Percentiles rank a stretch among this genome's conserved stretches.
These are phyloP conservation scores for Myotis vivesi DNA, from an alignment of 2,797 vertebrate species.

Conservation along the genomic window DNA sequence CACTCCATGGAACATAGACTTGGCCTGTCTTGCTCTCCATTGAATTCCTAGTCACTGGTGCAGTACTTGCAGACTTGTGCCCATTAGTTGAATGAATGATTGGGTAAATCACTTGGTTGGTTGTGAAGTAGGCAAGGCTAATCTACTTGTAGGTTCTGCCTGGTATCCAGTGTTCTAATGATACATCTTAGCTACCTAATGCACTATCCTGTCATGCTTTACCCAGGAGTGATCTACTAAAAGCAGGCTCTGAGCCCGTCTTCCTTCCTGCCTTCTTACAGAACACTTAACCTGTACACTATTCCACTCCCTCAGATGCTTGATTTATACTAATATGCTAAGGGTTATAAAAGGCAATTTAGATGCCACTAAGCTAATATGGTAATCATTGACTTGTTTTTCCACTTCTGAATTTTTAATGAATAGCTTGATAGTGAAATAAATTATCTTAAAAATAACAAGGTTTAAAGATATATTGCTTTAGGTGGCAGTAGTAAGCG, in stretches of 20 bases:
- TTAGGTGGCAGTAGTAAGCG: background rate
- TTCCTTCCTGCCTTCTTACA: background rate
- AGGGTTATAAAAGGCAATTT: background rate
- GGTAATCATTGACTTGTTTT: background rate
- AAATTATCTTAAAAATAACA: background rate
- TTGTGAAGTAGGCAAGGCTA: background rate
- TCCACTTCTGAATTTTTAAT: background rate
- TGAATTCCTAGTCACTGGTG: background rate
- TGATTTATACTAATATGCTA: background rate
- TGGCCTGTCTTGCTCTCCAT: background rate
- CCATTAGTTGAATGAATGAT: background rate
- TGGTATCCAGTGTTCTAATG: background rate
- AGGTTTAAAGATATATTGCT: background rate
- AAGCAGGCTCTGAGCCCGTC: background rate
- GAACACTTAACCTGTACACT: background rate
- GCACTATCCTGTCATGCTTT: background rate
- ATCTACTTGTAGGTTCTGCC: background rate
- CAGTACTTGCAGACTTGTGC: background rate
- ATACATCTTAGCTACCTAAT: background rate
- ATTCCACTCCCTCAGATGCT: background rate
- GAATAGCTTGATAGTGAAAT: background rate
- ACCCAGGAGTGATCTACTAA: background rate
- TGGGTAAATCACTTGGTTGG: background rate
- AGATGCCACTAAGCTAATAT: background rate
- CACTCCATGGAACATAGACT: background rate